Percentiles rank a stretch among this genome's conserved stretches.
phyloP scores from a whole-genome alignment of 2,113 vertebrate species.

The Odobenus rosmarus region DNA sequence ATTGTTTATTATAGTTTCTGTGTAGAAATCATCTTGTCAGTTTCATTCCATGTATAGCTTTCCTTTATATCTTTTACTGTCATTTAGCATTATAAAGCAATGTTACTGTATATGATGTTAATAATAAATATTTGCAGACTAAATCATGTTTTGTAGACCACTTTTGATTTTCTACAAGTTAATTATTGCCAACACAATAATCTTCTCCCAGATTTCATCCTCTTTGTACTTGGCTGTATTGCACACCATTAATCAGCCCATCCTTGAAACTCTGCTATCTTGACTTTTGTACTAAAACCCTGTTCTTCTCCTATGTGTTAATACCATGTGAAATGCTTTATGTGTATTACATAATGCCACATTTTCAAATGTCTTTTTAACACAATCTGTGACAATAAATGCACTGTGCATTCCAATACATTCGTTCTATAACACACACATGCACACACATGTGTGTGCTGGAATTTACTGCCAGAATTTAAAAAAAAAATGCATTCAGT shows the following conservation, averaged over 20 bases:
- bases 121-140: neutral
- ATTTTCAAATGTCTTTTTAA: neutral
- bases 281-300: neutral
- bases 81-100: neutral
- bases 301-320: neutral
- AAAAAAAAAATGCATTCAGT: neutral
- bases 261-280: neutral
- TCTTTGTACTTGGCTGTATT: neutral
- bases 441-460: neutral
- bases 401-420: neutral
- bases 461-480: neutral
- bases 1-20: neutral
- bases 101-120: neutral
- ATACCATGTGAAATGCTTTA: neutral
- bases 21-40: neutral
- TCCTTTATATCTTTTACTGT: neutral
- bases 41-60: neutral
- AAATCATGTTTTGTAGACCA: neutral
- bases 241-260: neutral
- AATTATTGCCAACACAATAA: neutral
- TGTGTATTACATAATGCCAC: neutral
- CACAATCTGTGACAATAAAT: neutral
- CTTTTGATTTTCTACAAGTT: slow-evolving; percentile 1
- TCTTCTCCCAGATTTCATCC: neutral
- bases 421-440: neutral